Evolutionary conservation across 92 coral and sea anemone species (phyloP), one percentile per base, ranked within the genome.

Genomic region (Heliopora coerulea): DNA sequence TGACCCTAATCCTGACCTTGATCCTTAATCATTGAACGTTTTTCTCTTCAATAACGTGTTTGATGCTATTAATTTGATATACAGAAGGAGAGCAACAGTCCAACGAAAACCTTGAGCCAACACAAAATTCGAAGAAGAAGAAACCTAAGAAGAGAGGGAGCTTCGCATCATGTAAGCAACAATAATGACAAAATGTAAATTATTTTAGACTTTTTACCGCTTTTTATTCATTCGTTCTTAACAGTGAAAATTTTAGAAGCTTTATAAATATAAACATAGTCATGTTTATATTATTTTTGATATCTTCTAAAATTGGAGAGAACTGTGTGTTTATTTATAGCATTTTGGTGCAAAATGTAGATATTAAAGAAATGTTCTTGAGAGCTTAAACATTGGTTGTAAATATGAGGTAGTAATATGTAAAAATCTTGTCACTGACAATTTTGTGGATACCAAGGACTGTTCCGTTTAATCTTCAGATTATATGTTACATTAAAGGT

Each of bases 81-180:
- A 26, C 10, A 14, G 17, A 44, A 13, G 32, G 49, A 11, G 39
- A 33, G 37, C 17, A 20, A 12, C 58, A 65, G 57, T 23, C 84
- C 72, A 70, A 64, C 54, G 50, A 82, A 34, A 79, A 70, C 41
- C 80, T 81, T 17, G 83, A 91, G 0, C 14, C 88, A 10, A 83
- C 83, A 20, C 66, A 83, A 59, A 75, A 86, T 56, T 79, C 80
- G 78, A 89, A 81, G 75, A 84, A 88, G 69, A 87, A 79, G 49
- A 75, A 91, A 37, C 68, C 82, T 44, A 66, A 87, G 17, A 92
- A 92, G 64, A 85, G 86, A 80, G 96, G 96, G 46, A 92, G 97
- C 57, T 85, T 92, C 49, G 96, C 85, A 40, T 92, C 97, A 28
- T 92, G 97, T 82, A 87, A 87, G 83, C 81, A 89, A 11, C 91